A percentile compares a stretch with the other conserved stretches of the same genome.
These are phyloP conservation scores for Choristoneura rosaceana DNA, from an alignment of 2,888 invertebrate species.

Conservation along the genomic window DNA sequence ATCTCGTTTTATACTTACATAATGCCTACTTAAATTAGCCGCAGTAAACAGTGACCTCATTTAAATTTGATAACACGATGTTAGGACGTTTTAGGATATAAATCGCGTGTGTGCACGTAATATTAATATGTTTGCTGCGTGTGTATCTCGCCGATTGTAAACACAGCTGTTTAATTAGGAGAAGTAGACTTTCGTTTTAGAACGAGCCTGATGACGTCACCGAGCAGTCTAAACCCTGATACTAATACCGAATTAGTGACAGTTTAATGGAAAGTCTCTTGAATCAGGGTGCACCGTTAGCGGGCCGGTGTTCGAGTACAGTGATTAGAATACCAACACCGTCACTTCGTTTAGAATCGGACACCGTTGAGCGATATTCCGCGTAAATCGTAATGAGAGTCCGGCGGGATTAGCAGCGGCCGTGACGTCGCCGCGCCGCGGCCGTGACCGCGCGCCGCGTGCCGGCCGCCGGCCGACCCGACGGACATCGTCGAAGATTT, in stretches of 20 bases:
- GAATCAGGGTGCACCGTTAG: not conserved
- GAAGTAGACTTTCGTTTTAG: too few species aligned
- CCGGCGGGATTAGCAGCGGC: not conserved
- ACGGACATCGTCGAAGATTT: not conserved
- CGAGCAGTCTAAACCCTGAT: too few species aligned
- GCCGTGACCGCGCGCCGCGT: too few species aligned
- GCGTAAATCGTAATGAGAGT: not conserved
- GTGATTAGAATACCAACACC: not conserved
- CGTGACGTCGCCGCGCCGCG: not conserved
- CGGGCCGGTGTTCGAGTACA: not conserved
- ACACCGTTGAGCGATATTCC: not conserved
- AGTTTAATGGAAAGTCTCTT: too few species aligned
- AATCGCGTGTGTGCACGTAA: not conserved
- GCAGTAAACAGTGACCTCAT: constrained; percentile 1
- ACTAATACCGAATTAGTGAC: too few species aligned
- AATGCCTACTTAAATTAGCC: not conserved
- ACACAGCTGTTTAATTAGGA: not conserved
- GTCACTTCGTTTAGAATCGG: not conserved
- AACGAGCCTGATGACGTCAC: too few species aligned
- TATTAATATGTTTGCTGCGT: not conserved
- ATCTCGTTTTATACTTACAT: not conserved
- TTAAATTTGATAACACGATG: constrained; percentile 4
- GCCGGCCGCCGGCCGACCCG: too few species aligned
- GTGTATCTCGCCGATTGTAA: not conserved
- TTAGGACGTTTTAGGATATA: not conserved